Conservation (phyloP, 1,140 invertebrate genomes). For the Panulirus ornatus region DNA sequence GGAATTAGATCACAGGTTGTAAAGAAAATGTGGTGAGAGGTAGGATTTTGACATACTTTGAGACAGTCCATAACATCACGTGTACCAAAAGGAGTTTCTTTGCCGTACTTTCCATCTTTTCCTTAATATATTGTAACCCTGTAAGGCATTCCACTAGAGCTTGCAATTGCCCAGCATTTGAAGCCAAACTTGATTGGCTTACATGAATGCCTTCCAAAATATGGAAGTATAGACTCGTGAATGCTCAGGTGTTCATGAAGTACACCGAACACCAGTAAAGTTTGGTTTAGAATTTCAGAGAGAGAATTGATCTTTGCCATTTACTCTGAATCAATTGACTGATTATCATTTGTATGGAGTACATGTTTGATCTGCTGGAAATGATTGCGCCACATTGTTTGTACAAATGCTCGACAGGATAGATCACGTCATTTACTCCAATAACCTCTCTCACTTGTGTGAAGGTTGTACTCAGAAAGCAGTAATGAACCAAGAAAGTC, state of each 20-base stretch:
- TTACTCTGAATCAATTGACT: constrained; percentile 50
- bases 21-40: constrained; percentile 45
- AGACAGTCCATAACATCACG: constrained; percentile 43
- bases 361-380: constrained; percentile 53
- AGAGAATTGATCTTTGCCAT: constrained; percentile 76
- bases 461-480: constrained; percentile 39
- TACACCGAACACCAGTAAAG: constrained; percentile 73
- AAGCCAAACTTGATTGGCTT: constrained; percentile 80
- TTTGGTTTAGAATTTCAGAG: constrained; percentile 74
- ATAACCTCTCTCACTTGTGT: constrained; percentile 24
- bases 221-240: constrained; percentile 80
- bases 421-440: constrained; percentile 28
- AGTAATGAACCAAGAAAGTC: constrained; percentile 21
- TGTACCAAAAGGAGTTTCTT: constrained; percentile 18
- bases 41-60: constrained; percentile 25
- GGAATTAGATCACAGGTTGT: constrained; percentile 49
- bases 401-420: constrained; percentile 6
- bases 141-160: constrained; percentile 41
- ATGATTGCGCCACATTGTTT: constrained; percentile 54
- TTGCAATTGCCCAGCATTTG: constrained; percentile 61
- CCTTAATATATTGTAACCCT: constrained; percentile 42
- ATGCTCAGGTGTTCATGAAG: constrained; percentile 77
- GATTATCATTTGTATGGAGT: constrained; percentile 50
- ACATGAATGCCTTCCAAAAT: constrained; percentile 79
- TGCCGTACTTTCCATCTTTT: too few relatives aligned